phyloP scores from a whole-genome alignment of 1,140 invertebrate genomes.

The Drosophila mayri region DNA sequence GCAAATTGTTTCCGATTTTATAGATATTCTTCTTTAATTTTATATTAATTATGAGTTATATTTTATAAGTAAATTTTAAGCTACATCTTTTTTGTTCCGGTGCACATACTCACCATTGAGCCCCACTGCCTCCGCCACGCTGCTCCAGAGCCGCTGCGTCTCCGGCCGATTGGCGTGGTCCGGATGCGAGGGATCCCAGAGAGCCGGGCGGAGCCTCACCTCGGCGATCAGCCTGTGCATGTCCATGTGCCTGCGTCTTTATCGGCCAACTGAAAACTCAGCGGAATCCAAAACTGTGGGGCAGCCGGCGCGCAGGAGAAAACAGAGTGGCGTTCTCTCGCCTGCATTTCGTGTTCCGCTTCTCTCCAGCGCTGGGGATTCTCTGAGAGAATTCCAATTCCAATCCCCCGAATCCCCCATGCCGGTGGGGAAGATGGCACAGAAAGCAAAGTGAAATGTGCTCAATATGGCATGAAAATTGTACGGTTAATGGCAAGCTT shows the following conservation, averaged over 20 bases:
- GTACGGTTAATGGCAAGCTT: slow-evolving; percentile 6
- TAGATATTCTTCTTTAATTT: background rate
- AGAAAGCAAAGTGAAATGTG: background rate
- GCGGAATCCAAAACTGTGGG: slow-evolving; percentile 35
- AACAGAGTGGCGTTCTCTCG: slow-evolving; percentile 6
- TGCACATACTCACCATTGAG: slow-evolving; percentile 58
- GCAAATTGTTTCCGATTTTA: no score
- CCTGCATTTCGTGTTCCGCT: background rate
- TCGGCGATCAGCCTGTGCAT: slow-evolving; percentile 75
- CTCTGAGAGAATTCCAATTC: slow-evolving; percentile 3
- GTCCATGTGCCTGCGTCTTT: slow-evolving; percentile 77
- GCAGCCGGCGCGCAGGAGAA: slow-evolving; percentile 32
- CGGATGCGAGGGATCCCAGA: slow-evolving; percentile 67
- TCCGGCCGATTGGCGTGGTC: slow-evolving; percentile 68
- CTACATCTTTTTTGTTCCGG: background rate
- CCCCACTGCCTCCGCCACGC: slow-evolving; percentile 52
- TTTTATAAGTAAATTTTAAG: background rate
- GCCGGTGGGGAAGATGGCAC: background rate
- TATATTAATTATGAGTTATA: no score
- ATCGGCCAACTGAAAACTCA: slow-evolving; percentile 59
- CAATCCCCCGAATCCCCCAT: background rate
- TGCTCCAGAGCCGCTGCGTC: slow-evolving; percentile 58
- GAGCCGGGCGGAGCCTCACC: slow-evolving; percentile 63
- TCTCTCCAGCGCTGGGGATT: slow-evolving; percentile 5
- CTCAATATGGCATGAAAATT: slow-evolving; percentile 5